Conservation (phyloP, 2,888 invertebrate genomes). For the Orthosia cruda region DNA sequence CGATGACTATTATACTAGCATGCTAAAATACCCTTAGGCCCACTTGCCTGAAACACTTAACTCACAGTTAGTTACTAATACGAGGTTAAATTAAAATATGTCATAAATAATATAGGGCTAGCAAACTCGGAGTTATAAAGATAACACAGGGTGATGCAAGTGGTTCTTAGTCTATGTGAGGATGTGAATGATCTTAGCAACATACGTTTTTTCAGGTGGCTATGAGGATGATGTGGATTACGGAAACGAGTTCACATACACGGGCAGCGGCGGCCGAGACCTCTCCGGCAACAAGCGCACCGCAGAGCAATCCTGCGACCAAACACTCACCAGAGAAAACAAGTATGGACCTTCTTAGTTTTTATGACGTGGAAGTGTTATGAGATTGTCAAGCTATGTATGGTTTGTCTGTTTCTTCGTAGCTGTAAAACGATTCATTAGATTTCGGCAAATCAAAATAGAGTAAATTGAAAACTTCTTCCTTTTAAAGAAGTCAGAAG, state of each 20-base stretch:
- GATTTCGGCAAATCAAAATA: too few species aligned
- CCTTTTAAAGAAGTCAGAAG: too few species aligned
- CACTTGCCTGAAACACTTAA: too few species aligned
- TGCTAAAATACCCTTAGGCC: too few species aligned
- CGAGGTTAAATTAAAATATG: too few species aligned
- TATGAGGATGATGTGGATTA: slow-evolving; percentile 96
- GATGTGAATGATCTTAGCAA: neutral
- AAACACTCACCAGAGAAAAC: slow-evolving; percentile 95
- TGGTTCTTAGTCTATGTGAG: neutral
- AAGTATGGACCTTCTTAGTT: slow-evolving; percentile 85
- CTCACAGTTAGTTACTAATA: too few species aligned
- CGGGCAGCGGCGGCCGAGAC: slow-evolving; percentile 96
- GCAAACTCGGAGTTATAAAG: too few species aligned
- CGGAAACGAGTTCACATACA: slow-evolving; percentile 96
- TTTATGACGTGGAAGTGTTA: neutral
- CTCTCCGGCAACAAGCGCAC: slow-evolving; percentile 96
- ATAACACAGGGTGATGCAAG: too few species aligned
- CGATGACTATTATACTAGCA: too few species aligned
- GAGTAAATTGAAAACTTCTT: too few species aligned
- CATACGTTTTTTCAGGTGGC: slow-evolving; percentile 92
- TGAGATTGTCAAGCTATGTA: neutral
- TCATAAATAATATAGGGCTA: too few species aligned
- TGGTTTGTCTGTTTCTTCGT: neutral
- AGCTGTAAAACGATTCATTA: neutral
- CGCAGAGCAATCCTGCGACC: slow-evolving; percentile 95